Evolutionary conservation across 2,113 vertebrate species (phyloP).

Genomic region (Ceyx margarethae): DNA sequence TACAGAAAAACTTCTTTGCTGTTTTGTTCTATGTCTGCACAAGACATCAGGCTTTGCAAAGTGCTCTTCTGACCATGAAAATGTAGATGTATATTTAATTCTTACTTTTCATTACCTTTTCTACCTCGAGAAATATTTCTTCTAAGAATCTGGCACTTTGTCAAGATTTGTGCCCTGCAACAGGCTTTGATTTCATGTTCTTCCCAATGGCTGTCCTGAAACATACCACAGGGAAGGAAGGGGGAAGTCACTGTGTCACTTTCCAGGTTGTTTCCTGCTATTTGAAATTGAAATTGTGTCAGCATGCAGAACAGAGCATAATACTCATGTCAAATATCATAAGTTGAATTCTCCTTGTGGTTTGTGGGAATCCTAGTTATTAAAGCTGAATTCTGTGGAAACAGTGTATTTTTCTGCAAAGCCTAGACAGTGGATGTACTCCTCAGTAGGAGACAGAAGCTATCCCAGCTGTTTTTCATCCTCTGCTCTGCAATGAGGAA

Average conservation of each 20-base stretch:
- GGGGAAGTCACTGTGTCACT: no score
- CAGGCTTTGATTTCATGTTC: not conserved
- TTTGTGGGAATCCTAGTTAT: slow-evolving; percentile 45
- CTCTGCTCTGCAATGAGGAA: not conserved
- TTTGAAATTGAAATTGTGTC: slow-evolving; percentile 63
- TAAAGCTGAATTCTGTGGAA: slow-evolving; percentile 42
- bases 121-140: not conserved
- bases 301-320: slow-evolving; percentile 29
- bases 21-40: not conserved
- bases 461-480: not conserved
- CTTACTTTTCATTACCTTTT: not conserved
- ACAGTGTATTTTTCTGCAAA: slow-evolving; percentile 29
- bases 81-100: not conserved
- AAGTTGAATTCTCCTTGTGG: slow-evolving; percentile 26
- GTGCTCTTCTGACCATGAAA: not conserved
- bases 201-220: not conserved
- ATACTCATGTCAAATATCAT: slow-evolving; percentile 54
- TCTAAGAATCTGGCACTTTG: not conserved
- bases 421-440: not conserved
- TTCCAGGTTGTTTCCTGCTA: slow-evolving; percentile 45
- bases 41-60: not conserved
- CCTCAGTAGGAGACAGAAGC: not conserved
- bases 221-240: slow-evolving; percentile 21
- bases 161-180: not conserved
- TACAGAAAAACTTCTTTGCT: not conserved